Base-by-base conservation (phyloP, 1,140 invertebrate species). In the Sycobia sp. region DNA sequence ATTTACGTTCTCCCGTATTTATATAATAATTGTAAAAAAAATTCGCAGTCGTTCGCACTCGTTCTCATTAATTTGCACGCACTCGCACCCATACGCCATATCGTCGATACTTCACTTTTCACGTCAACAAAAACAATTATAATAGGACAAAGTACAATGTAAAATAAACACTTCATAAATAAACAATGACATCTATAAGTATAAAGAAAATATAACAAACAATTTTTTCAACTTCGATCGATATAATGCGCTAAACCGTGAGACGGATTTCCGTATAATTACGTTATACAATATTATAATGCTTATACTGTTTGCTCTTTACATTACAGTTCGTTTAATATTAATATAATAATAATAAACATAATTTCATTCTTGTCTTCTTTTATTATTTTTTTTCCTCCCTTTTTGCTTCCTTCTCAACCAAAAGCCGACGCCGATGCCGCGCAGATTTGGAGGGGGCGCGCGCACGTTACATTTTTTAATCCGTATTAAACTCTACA, bases 151-250 rank as follows among this genome's bases (percentile, higher is more conserved):
- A 71, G 76, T 75, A 79, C 70, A 73, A 73, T 58, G 72, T 73
- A 77, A 77, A 80, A 75, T 80, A 80, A 82, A 80, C 78, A 80
- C 74, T 73, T 77, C 71, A 80, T 80, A 81, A 82, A 82, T 81
- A 79, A 81, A 81, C 79, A 80, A 80, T 80, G 69, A 77, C 68
- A 74, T 78, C 70, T 74, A 69, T 79, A 75, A 74, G 71, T 60
- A 67, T 73, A 78, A 78, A 77, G 76, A 77, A 79, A 76, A 79
- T 77, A 80, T 79, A 81, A 81, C 78, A 80, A 79, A 77, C 73
- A 76, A 78, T 74, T 79, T 63, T 63, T 71, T 74, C 50, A 72
- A 68, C 63, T 74, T 69, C n/a, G 53, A 72, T 75, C 55, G 54
- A 57, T n/a, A n/a, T n/a, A n/a, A n/a, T 63, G 25, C 65, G 43